Percentiles rank a stretch among this genome's conserved stretches.
Evolutionary conservation across 1,140 invertebrate species (phyloP).

Genomic region (Caenorhabditis latens): DNA sequence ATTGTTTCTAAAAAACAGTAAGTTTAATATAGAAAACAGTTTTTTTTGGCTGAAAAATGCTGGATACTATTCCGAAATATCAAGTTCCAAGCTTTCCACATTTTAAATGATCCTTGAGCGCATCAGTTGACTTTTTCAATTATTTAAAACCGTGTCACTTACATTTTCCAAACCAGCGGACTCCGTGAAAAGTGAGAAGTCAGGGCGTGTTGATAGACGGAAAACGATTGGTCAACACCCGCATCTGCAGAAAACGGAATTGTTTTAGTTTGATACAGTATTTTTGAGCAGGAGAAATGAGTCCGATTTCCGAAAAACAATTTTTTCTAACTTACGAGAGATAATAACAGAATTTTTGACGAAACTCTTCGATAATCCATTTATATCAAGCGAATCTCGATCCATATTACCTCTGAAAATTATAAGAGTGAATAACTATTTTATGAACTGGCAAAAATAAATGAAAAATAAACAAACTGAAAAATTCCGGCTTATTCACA

Average conservation of each 20-base stretch:
- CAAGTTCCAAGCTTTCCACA: not conserved
- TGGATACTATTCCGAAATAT: not conserved
- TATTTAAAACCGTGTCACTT: not conserved
- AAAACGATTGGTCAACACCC: constrained; percentile 56
- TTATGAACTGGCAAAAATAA: constrained; percentile 2
- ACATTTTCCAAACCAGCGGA: constrained; percentile 63
- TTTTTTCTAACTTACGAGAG: constrained; percentile 21
- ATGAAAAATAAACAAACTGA: not conserved
- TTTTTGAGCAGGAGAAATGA: too few relatives aligned
- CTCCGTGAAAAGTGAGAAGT: constrained; percentile 51
- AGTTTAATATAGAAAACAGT: too few relatives aligned
- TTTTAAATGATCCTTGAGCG: not conserved
- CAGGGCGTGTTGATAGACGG: constrained; percentile 57
- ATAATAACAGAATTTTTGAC: constrained; percentile 25
- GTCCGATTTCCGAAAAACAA: too few relatives aligned
- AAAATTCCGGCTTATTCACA: not conserved
- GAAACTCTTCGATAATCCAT: constrained; percentile 37
- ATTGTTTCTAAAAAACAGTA: constrained; percentile 1
- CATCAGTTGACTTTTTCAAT: not conserved
- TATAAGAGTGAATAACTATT: too few relatives aligned
- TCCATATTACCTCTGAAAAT: constrained; percentile 41
- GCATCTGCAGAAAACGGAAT: constrained; percentile 11
- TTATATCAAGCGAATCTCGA: constrained; percentile 30
- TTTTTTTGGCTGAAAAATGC: too few relatives aligned
- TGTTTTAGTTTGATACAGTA: not conserved